Conservation (phyloP, 2,797 vertebrate genomes). For the Melanotaenia trifasciata region DNA sequence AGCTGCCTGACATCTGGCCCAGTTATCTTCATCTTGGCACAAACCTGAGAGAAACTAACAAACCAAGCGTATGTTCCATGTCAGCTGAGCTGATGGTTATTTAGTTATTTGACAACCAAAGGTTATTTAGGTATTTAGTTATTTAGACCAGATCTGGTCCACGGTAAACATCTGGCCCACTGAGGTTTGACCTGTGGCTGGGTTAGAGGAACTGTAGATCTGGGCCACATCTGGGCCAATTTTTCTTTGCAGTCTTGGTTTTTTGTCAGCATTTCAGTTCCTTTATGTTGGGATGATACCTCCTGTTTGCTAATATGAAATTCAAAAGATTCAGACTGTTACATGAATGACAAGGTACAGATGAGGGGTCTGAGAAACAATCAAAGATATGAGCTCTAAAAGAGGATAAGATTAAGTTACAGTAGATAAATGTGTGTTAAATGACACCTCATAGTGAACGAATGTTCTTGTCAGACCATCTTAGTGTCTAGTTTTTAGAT, state of each 20-base stretch:
- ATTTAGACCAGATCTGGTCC: not conserved
- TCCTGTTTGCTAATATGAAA: constrained; percentile 36
- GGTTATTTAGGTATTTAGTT: too few species aligned
- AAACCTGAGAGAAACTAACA: not conserved
- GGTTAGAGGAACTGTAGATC: not conserved
- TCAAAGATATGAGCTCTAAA: constrained; percentile 15
- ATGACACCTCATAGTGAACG: not conserved
- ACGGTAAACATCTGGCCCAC: not conserved
- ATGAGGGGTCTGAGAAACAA: constrained; percentile 4
- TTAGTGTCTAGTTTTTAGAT: not conserved
- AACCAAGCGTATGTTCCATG: not conserved
- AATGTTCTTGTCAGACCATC: not conserved
- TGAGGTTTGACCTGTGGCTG: not conserved
- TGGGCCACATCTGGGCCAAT: not conserved
- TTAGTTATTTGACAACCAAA: not conserved
- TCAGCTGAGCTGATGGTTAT: not conserved
- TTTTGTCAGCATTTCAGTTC: constrained; percentile 1
- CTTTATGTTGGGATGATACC: not conserved
- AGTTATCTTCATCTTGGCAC: not conserved
- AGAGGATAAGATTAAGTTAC: not conserved
- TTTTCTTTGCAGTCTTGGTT: not conserved
- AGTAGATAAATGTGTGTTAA: not conserved
- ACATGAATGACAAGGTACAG: not conserved
- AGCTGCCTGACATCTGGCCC: not conserved
- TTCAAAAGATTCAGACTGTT: too few species aligned